Conservation (phyloP, 2,113 vertebrate genomes). For the Poecile atricapillus region DNA sequence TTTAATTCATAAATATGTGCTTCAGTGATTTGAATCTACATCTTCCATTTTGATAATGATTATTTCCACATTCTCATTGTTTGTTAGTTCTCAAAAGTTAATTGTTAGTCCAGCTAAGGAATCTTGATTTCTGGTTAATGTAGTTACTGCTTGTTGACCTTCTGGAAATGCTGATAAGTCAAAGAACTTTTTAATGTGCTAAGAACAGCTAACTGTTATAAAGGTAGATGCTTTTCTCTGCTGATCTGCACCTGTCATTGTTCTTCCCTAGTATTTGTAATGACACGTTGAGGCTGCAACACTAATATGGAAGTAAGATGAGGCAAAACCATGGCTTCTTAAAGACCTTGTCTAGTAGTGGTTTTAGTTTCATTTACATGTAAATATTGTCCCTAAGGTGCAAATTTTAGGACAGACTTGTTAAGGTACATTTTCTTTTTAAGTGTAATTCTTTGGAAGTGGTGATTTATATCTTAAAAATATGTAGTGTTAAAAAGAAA, state of each 20-base stretch:
- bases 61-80: neutral
- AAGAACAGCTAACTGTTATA: neutral
- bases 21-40: neutral
- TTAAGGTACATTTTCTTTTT: neutral
- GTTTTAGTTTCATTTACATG: neutral
- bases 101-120: neutral
- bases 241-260: neutral
- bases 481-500: neutral
- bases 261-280: neutral
- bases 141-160: neutral
- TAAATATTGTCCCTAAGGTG: neutral
- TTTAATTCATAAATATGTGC: neutral
- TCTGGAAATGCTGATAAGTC: neutral
- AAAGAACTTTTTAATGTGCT: neutral
- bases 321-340: neutral
- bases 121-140: neutral
- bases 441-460: neutral
- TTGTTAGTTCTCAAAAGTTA: neutral
- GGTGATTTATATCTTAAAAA: neutral
- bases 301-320: neutral
- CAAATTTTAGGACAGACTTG: neutral
- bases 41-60: neutral
- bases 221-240: neutral
- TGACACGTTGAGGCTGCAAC: neutral
- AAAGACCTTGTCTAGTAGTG: neutral